Conservation (phyloP, 2,113 vertebrate species). For the Tringa solitaria region DNA sequence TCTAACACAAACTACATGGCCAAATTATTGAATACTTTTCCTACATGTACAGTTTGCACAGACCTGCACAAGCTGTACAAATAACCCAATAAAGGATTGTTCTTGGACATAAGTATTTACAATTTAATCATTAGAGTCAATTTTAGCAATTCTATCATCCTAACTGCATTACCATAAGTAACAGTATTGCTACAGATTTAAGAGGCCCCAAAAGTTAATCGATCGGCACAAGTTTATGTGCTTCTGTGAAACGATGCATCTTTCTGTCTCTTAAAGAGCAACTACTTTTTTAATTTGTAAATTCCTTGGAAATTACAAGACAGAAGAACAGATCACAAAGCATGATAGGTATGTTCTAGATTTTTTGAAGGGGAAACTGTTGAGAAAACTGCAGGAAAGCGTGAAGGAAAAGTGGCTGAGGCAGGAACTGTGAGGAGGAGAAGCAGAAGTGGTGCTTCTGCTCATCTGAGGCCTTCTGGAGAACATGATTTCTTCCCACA, state of each 20-base stretch:
- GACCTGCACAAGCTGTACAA: neutral
- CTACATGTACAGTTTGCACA: accelerated
- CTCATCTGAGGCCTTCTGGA: neutral
- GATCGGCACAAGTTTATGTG: neutral
- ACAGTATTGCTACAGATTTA: neutral
- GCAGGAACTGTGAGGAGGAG: neutral
- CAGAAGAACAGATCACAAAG: neutral
- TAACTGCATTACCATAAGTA: neutral
- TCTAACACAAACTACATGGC: neutral
- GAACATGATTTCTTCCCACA: neutral
- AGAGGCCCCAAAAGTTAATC: neutral
- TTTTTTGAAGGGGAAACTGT: neutral
- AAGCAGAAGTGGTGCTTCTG: neutral
- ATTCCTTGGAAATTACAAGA: neutral
- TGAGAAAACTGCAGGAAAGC: neutral
- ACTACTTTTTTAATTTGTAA: neutral
- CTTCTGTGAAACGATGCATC: neutral
- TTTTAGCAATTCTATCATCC: neutral
- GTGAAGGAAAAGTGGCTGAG: neutral
- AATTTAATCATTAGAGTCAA: neutral
- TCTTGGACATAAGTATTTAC: neutral
- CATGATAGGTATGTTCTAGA: neutral
- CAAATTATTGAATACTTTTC: neutral
- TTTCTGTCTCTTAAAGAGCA: neutral
- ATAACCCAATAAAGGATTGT: neutral